phyloP scores from a whole-genome alignment of 2,113 vertebrate species.

The Rhea pennata region DNA sequence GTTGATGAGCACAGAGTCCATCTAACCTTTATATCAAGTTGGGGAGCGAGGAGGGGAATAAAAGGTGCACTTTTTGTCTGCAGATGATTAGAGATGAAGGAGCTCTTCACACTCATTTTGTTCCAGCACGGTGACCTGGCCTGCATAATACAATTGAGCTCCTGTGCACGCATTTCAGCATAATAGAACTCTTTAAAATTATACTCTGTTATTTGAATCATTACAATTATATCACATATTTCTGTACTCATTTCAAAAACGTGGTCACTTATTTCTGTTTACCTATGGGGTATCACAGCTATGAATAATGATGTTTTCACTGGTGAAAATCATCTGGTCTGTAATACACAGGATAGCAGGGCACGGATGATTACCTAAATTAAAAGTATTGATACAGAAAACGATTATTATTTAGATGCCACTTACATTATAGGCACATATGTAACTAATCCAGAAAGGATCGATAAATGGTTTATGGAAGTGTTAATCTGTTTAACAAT shows the following conservation, averaged over 20 bases:
- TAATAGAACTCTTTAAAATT: slow-evolving; percentile 69
- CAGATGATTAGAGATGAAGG: slow-evolving; percentile 73
- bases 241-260: slow-evolving; percentile 11
- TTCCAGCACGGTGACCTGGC: slow-evolving; percentile 78
- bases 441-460: not conserved
- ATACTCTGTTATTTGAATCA: slow-evolving; percentile 69
- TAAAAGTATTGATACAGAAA: not conserved
- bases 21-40: slow-evolving; percentile 63
- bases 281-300: not conserved
- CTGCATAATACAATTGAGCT: slow-evolving; percentile 70
- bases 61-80: slow-evolving; percentile 64
- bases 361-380: not conserved
- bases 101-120: slow-evolving; percentile 77
- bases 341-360: not conserved
- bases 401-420: not conserved
- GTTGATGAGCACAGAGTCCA: slow-evolving; percentile 68
- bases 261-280: slow-evolving; percentile 12
- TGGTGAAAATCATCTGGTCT: not conserved
- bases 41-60: slow-evolving; percentile 57
- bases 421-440: not conserved
- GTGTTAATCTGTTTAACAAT: not conserved
- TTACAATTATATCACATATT: slow-evolving; percentile 61
- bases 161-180: slow-evolving; percentile 59
- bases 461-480: not conserved
- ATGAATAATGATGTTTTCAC: not conserved